Evolutionary conservation across 2,888 invertebrate species (phyloP).

Genomic region (Cylindroiulus punctatus): DNA sequence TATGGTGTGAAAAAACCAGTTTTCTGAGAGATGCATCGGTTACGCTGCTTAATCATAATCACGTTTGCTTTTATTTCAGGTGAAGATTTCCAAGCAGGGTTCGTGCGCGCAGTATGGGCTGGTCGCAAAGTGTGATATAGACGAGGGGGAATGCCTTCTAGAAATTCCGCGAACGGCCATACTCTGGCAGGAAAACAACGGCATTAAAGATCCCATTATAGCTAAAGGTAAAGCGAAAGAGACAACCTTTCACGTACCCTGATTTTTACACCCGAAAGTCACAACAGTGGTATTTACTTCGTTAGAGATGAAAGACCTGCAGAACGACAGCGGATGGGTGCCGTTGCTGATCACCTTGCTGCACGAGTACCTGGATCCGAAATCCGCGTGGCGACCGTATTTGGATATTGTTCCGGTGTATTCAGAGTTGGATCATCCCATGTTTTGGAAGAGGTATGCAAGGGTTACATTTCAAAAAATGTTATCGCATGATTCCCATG

Average conservation of each 20-base stretch:
- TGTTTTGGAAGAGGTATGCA: conserved; percentile 56
- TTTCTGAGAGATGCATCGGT: not conserved
- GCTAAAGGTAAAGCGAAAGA: not conserved
- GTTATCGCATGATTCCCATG: no score
- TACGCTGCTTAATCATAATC: not conserved
- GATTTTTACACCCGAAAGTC: not conserved
- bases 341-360: conserved; percentile 53
- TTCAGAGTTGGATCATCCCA: conserved; percentile 55
- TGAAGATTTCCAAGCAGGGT: conserved; percentile 26
- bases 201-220: conserved; percentile 34
- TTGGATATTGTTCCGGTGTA: conserved; percentile 53
- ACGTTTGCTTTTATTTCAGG: conserved; percentile 1
- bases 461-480: no score
- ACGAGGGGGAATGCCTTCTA: conserved; percentile 49
- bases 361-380: conserved; percentile 53
- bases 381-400: conserved; percentile 54
- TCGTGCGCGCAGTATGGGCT: conserved; percentile 51
- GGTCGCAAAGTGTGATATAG: conserved; percentile 48
- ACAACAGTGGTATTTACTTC: not conserved
- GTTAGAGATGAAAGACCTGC: conserved; percentile 29
- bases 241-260: not conserved
- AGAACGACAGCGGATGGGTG: conserved; percentile 57
- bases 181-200: conserved; percentile 51
- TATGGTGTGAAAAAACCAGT: not conserved
- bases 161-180: conserved; percentile 51